phyloP scores from a whole-genome alignment of 2,113 vertebrate species.

The Copsychus sechellarum region DNA sequence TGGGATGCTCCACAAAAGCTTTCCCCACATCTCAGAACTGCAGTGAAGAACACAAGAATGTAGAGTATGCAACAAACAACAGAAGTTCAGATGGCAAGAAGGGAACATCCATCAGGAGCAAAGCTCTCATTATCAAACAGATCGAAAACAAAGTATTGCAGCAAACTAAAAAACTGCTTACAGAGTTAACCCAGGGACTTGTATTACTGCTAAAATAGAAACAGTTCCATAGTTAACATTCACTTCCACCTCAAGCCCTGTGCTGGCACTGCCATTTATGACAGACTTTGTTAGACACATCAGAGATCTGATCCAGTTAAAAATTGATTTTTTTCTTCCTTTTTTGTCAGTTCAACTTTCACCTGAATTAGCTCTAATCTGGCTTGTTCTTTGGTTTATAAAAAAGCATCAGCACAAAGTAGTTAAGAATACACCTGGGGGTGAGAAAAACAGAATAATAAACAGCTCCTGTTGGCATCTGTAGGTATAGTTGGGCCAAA shows the following conservation, averaged over 20 bases:
- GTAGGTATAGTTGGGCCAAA: neutral
- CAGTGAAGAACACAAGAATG: neutral
- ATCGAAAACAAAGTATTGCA: neutral
- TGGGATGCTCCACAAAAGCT: neutral
- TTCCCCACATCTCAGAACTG: accelerated
- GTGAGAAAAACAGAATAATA: neutral
- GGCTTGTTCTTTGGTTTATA: neutral
- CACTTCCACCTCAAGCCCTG: neutral
- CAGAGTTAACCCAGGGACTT: neutral
- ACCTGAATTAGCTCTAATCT: neutral
- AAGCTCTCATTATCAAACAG: neutral
- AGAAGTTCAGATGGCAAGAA: neutral
- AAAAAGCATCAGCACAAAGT: neutral
- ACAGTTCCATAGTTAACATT: neutral
- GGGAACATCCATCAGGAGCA: neutral
- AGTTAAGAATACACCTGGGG: neutral
- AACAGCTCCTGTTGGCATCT: neutral
- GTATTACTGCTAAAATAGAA: neutral
- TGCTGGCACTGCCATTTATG: neutral
- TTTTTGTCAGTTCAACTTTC: neutral
- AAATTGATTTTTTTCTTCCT: neutral
- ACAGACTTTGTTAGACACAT: neutral
- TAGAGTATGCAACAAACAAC: neutral
- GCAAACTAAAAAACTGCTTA: neutral
- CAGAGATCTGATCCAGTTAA: neutral